Conservation (phyloP, 1,140 invertebrate species). For the Zaprionus lachaisei region DNA sequence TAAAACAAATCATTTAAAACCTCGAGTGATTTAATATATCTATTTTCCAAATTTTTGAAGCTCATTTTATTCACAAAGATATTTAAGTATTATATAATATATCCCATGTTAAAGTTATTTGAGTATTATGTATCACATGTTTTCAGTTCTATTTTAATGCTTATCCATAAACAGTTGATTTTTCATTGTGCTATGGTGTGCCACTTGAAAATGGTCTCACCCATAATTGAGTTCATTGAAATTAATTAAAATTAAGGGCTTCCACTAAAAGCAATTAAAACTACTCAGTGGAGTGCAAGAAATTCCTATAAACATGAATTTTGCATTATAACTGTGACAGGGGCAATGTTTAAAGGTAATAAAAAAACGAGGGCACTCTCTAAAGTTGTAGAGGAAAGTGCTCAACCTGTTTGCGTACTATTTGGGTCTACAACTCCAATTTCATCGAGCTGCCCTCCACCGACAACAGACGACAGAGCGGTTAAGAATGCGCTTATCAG, state of each 20-base stretch:
- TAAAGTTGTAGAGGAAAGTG: not conserved
- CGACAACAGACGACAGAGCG: not conserved
- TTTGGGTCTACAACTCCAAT: not conserved
- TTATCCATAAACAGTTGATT: not conserved
- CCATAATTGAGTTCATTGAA: conserved; percentile 1
- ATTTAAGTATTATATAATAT: no score
- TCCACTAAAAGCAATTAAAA: not conserved
- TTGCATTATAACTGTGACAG: not conserved
- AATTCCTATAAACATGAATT: not conserved
- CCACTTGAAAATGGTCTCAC: not conserved
- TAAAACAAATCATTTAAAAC: not conserved
- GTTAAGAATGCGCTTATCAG: not conserved
- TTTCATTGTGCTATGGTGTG: not conserved
- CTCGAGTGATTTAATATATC: not conserved
- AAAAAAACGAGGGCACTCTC: not conserved
- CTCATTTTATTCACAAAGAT: not conserved
- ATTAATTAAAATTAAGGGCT: not conserved
- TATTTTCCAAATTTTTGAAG: not conserved
- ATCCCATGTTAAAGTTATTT: no score
- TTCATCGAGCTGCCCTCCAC: not conserved
- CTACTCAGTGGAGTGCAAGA: not conserved
- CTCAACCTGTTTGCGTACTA: not conserved
- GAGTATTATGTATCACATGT: no score
- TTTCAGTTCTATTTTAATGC: no score
- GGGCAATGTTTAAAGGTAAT: not conserved